phyloP scores from a whole-genome alignment of 2,113 vertebrate species.

The Origma solitaria region DNA sequence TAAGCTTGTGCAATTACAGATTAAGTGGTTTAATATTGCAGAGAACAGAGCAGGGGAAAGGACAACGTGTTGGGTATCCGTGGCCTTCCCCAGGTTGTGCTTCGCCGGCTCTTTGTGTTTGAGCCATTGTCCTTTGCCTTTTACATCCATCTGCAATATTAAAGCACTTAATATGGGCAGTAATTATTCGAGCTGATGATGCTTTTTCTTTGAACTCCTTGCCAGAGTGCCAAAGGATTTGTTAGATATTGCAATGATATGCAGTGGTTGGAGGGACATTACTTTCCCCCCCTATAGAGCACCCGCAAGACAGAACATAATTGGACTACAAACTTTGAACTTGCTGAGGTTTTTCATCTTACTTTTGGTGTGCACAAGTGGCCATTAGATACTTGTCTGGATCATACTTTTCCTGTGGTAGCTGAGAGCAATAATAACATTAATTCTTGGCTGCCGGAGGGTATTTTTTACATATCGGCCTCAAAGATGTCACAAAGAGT shows the following conservation, averaged over 20 bases:
- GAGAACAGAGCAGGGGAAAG: slow-evolving; percentile 23
- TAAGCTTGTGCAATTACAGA: slow-evolving; percentile 62
- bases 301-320: slow-evolving; percentile 62
- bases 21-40: slow-evolving; percentile 70
- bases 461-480: background rate
- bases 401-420: background rate
- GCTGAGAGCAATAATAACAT: slow-evolving; percentile 29
- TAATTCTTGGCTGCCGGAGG: background rate
- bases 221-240: slow-evolving; percentile 36
- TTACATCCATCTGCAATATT: background rate
- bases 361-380: slow-evolving; percentile 21
- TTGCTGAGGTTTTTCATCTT: slow-evolving; percentile 42
- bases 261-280: slow-evolving; percentile 40
- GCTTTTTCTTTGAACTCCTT: slow-evolving; percentile 55
- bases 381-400: background rate
- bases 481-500: background rate
- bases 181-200: slow-evolving; percentile 49
- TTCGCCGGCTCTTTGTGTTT: background rate
- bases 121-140: slow-evolving; percentile 15
- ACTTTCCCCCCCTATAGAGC: slow-evolving; percentile 20
- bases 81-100: slow-evolving; percentile 15
- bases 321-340: slow-evolving; percentile 64
- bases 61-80: slow-evolving; percentile 15
- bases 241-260: slow-evolving; percentile 25
- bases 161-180: slow-evolving; percentile 17